Evolutionary conservation across 2,113 vertebrate species (phyloP).

Genomic region (Nibea coibor): DNA sequence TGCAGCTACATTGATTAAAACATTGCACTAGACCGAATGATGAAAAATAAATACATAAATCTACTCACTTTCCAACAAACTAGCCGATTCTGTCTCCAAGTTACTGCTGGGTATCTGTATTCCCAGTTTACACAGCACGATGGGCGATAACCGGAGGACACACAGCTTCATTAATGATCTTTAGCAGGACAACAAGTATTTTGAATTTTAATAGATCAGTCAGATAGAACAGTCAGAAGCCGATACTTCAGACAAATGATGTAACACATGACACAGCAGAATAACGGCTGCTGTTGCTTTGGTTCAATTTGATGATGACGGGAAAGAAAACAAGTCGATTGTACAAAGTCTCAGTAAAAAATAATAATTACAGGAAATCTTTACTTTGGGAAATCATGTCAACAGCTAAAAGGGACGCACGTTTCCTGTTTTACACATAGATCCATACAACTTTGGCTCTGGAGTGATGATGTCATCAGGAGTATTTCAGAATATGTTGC

Average conservation of each 20-base stretch:
- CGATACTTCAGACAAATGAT: neutral
- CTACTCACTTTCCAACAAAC: neutral
- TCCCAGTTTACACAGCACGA: constrained; percentile 3
- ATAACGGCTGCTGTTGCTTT: constrained; percentile 10
- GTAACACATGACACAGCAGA: constrained; percentile 13
- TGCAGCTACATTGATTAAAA: constrained; percentile 7
- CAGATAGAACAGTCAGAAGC: neutral
- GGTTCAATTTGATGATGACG: neutral
- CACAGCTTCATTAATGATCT: constrained; percentile 9
- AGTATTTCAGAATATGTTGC: neutral
- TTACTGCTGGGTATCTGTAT: neutral
- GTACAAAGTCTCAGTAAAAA: neutral
- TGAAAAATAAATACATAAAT: constrained; percentile 15
- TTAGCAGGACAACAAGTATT: constrained; percentile 10
- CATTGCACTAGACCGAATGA: neutral
- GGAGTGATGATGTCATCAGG: neutral
- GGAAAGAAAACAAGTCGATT: constrained; percentile 7
- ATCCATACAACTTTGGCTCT: neutral
- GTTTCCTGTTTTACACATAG: neutral
- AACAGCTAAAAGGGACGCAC: neutral
- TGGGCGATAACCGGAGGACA: neutral
- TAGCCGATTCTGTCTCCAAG: neutral
- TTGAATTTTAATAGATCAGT: constrained; percentile 6
- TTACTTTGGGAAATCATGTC: neutral
- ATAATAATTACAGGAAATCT: neutral